Evolutionary conservation across 2,888 invertebrate species (phyloP), one percentile per base, ranked within the genome.

Genomic region (Stratiomys singularior): DNA sequence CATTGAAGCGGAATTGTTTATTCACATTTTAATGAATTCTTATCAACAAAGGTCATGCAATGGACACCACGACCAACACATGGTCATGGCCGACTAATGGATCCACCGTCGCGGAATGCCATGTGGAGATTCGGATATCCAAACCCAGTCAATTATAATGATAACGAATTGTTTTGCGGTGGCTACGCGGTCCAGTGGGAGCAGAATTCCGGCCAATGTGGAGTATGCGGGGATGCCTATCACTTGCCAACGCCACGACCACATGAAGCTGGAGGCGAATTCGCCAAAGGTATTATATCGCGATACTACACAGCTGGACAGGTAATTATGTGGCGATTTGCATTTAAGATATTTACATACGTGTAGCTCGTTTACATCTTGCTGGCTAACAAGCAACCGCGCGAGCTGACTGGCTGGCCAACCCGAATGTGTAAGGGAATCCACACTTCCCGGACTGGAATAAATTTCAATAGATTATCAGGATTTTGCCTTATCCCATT

Each of bases 71-170:
- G 71, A 37, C 71, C 79, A 5, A 93, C 92, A 0, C 87, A 88
- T 81, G 93, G 94, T 9, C 96, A 96, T 88, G 97, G 97, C 2
- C 88, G 96, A 56, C 88, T 97, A 79, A 94, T 96, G 94, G 95
- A 97, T 86, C 97, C 97, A 0, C 97, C 97, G 1, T 93, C 96
- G 0, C 90, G 97, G 79, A 96, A 97, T 88, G 93, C 94, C 69
- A 96, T 97, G 96, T 98, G 97, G 97, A 89, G 97, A 79, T 94
- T 94, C 84, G 97, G 97, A 0, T 97, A 93, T 87, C 94, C 94
- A n/a, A 96, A 95, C 88, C 96, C 97, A 1, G 95, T 95, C 78
- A 96, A 97, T 88, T 97, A 96, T 85, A 96, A 97, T 83, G 97
- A 97, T 87, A 97, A 97, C 84, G 96, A 97, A 87, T 90, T 97